Conservation (phyloP, 2,888 invertebrate species). For the Dryococelus australis region DNA sequence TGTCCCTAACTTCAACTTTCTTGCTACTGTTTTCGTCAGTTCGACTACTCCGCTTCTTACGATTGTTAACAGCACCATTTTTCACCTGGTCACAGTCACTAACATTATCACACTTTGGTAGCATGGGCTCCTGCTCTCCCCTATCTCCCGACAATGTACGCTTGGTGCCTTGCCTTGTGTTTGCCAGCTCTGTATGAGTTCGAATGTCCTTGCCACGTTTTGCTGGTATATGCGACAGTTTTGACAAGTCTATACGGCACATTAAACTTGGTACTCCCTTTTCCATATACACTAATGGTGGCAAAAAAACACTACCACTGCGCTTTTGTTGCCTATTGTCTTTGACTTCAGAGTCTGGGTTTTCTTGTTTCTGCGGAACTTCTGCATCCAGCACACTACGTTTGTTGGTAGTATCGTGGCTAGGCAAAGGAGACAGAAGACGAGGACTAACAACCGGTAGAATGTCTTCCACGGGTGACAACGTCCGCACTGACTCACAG, state of each 20-base stretch:
- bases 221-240: constrained; percentile 28
- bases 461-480: constrained; percentile 48
- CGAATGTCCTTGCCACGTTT: constrained; percentile 57
- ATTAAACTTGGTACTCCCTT: constrained; percentile 56
- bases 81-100: constrained; percentile 43
- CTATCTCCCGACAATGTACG: constrained; percentile 31
- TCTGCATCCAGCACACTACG: not conserved
- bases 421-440: constrained; percentile 52
- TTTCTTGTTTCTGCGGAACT: not conserved
- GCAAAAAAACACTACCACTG: constrained; percentile 7
- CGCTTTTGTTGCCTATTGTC: not conserved
- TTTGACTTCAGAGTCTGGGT: not conserved
- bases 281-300: constrained; percentile 39
- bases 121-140: constrained; percentile 36
- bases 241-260: constrained; percentile 57
- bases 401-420: constrained; percentile 46
- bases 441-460: constrained; percentile 51
- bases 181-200: constrained; percentile 61
- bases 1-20: constrained; percentile 19
- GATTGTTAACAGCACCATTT: constrained; percentile 44
- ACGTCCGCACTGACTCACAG: constrained; percentile 61
- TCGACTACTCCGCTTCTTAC: constrained; percentile 42
- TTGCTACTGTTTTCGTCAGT: constrained; percentile 20
- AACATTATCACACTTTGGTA: constrained; percentile 46
- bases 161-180: constrained; percentile 58